Conservation (phyloP, 2,888 invertebrate species). For the Helicoverpa assulta region DNA sequence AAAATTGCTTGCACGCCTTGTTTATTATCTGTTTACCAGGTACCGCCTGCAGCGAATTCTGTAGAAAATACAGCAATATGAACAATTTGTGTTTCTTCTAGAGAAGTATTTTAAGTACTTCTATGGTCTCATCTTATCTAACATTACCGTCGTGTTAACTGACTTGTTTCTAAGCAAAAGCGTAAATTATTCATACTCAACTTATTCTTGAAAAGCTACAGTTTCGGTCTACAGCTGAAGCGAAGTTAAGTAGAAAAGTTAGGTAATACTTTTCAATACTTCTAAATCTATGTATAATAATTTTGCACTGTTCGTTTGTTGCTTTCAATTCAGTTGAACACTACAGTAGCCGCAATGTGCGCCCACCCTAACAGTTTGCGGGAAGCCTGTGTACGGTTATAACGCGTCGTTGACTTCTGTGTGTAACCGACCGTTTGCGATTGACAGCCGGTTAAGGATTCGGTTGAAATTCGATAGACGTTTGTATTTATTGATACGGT, state of each 20-base stretch:
- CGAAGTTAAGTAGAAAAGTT: too few species aligned
- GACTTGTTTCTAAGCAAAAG: too few species aligned
- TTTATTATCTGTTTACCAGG: neutral
- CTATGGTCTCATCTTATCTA: too few species aligned
- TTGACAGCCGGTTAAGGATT: conserved; percentile 54
- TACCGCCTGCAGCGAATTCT: neutral
- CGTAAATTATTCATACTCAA: too few species aligned
- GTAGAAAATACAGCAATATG: too few species aligned
- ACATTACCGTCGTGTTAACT: too few species aligned
- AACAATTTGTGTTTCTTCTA: too few species aligned
- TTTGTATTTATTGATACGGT: conserved; percentile 13
- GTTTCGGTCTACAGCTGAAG: too few species aligned
- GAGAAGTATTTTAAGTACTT: too few species aligned
- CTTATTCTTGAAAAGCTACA: too few species aligned
- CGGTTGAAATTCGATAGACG: conserved; percentile 28
- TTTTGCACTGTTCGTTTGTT: conserved; percentile 18
- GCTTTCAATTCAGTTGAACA: conserved; percentile 17
- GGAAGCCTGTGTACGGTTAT: conserved; percentile 40
- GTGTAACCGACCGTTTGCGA: conserved; percentile 46
- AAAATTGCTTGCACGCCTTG: too few species aligned
- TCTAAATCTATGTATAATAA: conserved; percentile 14
- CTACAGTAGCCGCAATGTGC: conserved; percentile 26
- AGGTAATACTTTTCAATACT: too few species aligned
- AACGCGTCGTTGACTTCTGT: conserved; percentile 50
- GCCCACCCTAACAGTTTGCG: conserved; percentile 31